Evolutionary conservation across 2,113 vertebrate genomes (phyloP).

Genomic region (Corydoras sp.): DNA sequence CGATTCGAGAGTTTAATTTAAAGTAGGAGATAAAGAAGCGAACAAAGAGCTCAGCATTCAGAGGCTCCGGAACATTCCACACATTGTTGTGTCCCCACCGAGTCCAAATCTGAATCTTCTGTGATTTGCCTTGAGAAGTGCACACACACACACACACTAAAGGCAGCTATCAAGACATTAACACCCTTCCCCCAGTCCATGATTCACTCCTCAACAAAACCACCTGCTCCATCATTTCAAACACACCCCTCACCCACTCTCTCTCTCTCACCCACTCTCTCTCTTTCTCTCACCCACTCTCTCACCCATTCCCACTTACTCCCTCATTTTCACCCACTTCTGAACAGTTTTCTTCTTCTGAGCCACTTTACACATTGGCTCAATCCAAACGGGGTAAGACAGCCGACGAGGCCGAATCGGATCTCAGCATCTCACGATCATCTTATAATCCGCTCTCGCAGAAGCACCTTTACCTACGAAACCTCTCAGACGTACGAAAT

Average conservation of each 20-base stretch:
- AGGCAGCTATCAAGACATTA: slow-evolving; percentile 12
- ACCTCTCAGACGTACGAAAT: too few relatives aligned
- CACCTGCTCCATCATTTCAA: slow-evolving; percentile 40
- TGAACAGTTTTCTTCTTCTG: too few relatives aligned
- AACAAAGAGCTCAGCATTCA: too few relatives aligned
- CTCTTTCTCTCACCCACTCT: neutral
- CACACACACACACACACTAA: slow-evolving; percentile 12
- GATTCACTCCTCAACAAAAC: slow-evolving; percentile 36
- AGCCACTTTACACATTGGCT: too few relatives aligned
- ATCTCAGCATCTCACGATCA: too few relatives aligned
- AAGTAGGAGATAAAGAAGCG: too few relatives aligned
- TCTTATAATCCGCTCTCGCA: too few relatives aligned
- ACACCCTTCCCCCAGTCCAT: slow-evolving; percentile 32
- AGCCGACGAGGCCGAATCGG: too few relatives aligned
- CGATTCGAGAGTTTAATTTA: too few relatives aligned
- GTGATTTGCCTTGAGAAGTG: slow-evolving; percentile 18
- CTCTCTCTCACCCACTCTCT: neutral
- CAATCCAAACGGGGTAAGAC: too few relatives aligned
- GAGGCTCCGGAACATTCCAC: slow-evolving; percentile 24
- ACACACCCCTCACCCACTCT: slow-evolving; percentile 19
- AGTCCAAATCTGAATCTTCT: slow-evolving; percentile 28
- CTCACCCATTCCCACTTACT: neutral
- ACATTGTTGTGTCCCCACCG: slow-evolving; percentile 21
- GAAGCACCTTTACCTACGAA: too few relatives aligned
- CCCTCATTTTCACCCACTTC: too few relatives aligned